Base-by-base conservation (phyloP, 2,797 vertebrate species). In the Xenops minutus region DNA sequence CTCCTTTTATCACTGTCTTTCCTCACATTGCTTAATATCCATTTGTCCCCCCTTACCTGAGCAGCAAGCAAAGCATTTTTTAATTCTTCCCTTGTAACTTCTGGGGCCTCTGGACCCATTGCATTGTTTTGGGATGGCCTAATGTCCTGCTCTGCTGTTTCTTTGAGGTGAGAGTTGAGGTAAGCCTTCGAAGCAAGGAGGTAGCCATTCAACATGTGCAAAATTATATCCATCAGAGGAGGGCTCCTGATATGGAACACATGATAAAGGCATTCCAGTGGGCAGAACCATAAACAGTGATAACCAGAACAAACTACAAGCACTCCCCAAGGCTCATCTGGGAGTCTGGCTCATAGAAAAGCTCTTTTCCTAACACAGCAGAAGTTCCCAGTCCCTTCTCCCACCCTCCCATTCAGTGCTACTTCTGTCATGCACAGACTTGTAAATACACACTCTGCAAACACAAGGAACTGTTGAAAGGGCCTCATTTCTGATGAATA, bases 161-260 rank as follows among this genome's bases (percentile, higher is more conserved):
- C 99, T 97, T 99, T 99, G 37, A 99, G 97, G 96, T 99, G 99
- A 89, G 99, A 97, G 86, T 99, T 99, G 7, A 99, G 97, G 97
- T 99, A 99, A 78, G 99, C 99, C 97, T 99, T 99, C 8, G 99
- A 99, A 77, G 99, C 99, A 77, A 99, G 98, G 76, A 99, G 98
- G 96, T 99, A 99, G 0, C 99, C 99, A 11, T 99, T 99, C 89
- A 99, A 96, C 99, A 99, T 99, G 96, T 99, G 99, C 52, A 99
- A 98, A 62, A 99, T 99, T 54, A 99, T 98, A 96, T 99, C 99
- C 98, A 99, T 99, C 85, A 99, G 84, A 51, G 99, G 99, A 36
- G 99, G 99, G 89, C 99, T 99, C 95, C 99, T 99, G 94, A 48
- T 5, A 92, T 0, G 10, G 39, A 88, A 88, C 27, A 93, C 17